Evolutionary conservation across 1,140 invertebrate species (phyloP), one percentile per base, ranked within the genome.

Genomic region (Cecropterus lyciades): DNA sequence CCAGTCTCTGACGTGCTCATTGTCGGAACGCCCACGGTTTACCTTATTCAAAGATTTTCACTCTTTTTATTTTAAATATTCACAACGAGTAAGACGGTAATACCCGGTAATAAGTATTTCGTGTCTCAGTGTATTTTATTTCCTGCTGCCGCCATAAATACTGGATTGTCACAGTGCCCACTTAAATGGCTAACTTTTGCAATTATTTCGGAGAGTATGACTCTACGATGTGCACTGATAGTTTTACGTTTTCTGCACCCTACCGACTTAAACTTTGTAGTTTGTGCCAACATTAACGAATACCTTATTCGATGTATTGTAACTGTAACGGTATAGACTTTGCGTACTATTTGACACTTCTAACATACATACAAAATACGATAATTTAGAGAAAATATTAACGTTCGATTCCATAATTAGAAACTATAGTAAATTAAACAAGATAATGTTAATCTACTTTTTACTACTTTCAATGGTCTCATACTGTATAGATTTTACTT

Each of bases 11-110:
- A 89, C 87, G 79, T 78, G 74, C 88, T 87, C 82, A 89, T 91
- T 91, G 86, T 91, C 82, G 76, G 83, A 77, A 84, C 85, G 81
- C 88, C 82, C 81, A 90, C 80, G 78, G 75, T 87, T 87, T 85
- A 87, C 76, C 69, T 78, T 79, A 79, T 79, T 79, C 74, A 85
- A 88, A 84, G 75, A 80, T 89, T 82, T 77, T 49, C 42, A 65
- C 63, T 72, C 82, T 84, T 82, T 85, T 87, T 79, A 77, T 73
- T 80, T 76, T 79, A 81, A 84, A 82, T 80, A 84, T 81, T 77
- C 72, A 62, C 73, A 51, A 69, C 65, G 59, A 73, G 73, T 72
- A 70, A 70, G 70, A 67, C 62, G 71, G 69, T 69, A 69, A 72
- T 75, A 70, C 68, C 70, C 64, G 63, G 69, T 74, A 79, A 74